Evolutionary conservation across 2,888 invertebrate species (phyloP).

Genomic region (Spicauda simplicius): DNA sequence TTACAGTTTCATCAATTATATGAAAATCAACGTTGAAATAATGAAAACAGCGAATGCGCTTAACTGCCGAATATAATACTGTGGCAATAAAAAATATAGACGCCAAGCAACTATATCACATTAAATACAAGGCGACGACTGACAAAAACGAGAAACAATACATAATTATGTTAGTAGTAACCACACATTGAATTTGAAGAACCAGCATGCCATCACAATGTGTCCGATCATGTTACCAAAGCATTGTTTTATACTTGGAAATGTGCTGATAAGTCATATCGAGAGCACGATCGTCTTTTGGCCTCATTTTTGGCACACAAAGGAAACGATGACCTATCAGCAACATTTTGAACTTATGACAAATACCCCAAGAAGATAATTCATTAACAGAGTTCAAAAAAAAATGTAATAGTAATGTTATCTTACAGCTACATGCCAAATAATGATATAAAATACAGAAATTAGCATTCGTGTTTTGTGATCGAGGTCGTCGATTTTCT

Average conservation of each 20-base stretch:
- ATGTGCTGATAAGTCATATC: conserved; percentile 57
- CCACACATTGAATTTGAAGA: conserved; percentile 16
- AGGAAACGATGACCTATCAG: conserved; percentile 68
- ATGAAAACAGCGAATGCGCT: too few relatives aligned
- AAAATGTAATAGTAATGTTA: not conserved
- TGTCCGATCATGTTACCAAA: conserved; percentile 22
- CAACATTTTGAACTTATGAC: conserved; percentile 41
- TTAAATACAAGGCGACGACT: not conserved
- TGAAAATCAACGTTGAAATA: too few relatives aligned
- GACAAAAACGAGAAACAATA: conserved; percentile 16
- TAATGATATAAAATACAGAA: conserved; percentile 19
- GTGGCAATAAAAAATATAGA: not conserved
- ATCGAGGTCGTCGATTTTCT: conserved; percentile 18
- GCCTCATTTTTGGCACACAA: conserved; percentile 60
- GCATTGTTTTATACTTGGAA: conserved; percentile 48
- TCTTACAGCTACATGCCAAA: conserved; percentile 2
- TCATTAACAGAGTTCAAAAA: not conserved
- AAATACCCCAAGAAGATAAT: not conserved
- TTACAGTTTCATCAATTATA: too few relatives aligned
- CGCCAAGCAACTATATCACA: not conserved
- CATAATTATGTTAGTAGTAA: conserved; percentile 9
- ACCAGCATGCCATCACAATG: conserved; percentile 22
- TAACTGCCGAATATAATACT: not conserved
- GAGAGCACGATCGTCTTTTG: conserved; percentile 58
- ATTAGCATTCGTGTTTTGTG: conserved; percentile 21